Percentiles rank a stretch among this genome's conserved stretches.
Conservation (phyloP, 2,797 vertebrate species). For the Takifugu ocellatus region DNA sequence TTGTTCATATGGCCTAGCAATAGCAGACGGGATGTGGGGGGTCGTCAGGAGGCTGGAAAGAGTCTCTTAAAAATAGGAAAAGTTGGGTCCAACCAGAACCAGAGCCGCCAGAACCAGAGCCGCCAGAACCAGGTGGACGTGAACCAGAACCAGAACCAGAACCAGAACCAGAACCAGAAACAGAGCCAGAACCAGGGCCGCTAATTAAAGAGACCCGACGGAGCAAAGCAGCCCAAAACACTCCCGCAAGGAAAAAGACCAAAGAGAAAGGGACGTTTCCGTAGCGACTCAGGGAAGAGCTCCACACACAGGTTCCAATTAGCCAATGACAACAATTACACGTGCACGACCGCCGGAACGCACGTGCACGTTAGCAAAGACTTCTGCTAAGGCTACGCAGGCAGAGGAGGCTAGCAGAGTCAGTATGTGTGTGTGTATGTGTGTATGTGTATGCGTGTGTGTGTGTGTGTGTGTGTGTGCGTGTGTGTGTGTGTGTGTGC, state of each 20-base stretch:
- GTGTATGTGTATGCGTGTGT: neutral
- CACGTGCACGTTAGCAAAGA: too few relatives aligned
- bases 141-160: too few relatives aligned
- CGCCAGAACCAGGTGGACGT: too few relatives aligned
- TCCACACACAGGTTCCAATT: slow-evolving; percentile 31
- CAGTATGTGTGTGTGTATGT: neutral
- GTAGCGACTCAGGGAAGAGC: too few relatives aligned
- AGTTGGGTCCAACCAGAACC: too few relatives aligned
- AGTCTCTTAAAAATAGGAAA: too few relatives aligned
- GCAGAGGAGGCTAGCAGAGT: slow-evolving; percentile 25
- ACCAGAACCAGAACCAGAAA: slow-evolving; percentile 3
- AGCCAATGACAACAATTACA: slow-evolving; percentile 75
- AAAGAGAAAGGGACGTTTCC: slow-evolving; percentile 25
- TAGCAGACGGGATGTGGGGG: too few relatives aligned
- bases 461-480: slow-evolving; percentile 3
- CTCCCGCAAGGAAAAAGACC: slow-evolving; percentile 27
- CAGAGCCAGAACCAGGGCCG: slow-evolving; percentile 27
- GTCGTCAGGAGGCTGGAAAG: too few relatives aligned
- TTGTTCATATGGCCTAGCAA: too few relatives aligned
- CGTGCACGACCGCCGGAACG: slow-evolving; percentile 29
- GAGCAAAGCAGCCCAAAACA: slow-evolving; percentile 30
- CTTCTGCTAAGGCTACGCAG: too few relatives aligned
- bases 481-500: neutral
- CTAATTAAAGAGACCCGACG: slow-evolving; percentile 56
- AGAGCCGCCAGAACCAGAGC: too few relatives aligned